These are phyloP conservation scores for Deilephila elpenor DNA, from an alignment of 2,888 invertebrate genomes.

Conservation along the genomic window DNA sequence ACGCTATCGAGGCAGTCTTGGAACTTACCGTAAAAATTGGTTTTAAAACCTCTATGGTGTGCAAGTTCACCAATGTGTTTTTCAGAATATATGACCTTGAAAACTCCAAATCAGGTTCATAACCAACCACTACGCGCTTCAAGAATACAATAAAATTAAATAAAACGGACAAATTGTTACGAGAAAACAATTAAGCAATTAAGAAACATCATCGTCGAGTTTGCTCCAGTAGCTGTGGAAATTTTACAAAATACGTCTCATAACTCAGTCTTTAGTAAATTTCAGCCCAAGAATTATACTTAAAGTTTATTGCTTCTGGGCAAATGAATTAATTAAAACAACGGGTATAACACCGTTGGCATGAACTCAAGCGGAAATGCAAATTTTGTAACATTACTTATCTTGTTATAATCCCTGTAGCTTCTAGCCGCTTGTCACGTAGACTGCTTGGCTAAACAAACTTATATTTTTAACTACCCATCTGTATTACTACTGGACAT, in stretches of 20 bases:
- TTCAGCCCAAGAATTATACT: constrained; percentile 23
- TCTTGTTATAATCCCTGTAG: constrained; percentile 4
- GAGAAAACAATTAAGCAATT: constrained; percentile 6
- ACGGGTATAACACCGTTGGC: constrained; percentile 9
- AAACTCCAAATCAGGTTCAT: too few relatives aligned
- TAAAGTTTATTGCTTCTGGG: constrained; percentile 22
- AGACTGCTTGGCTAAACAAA: background rate
- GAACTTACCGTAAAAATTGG: too few relatives aligned
- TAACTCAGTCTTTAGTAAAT: constrained; percentile 8
- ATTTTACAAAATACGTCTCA: constrained; percentile 7
- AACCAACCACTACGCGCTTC: background rate
- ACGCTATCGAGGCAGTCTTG: too few relatives aligned
- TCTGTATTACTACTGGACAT: background rate
- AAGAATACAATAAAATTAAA: background rate
- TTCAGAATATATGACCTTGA: too few relatives aligned
- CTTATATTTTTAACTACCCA: background rate
- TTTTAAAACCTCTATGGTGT: too few relatives aligned
- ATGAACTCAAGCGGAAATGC: constrained; percentile 19
- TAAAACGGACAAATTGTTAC: background rate
- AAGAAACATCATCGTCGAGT: too few relatives aligned
- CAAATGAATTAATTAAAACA: constrained; percentile 26
- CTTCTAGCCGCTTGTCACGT: background rate
- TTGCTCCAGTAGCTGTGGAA: background rate
- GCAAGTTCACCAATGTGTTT: too few relatives aligned
- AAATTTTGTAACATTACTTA: constrained; percentile 18